Conservation (phyloP, 1,140 invertebrate genomes). For the Drosophila triauraria region DNA sequence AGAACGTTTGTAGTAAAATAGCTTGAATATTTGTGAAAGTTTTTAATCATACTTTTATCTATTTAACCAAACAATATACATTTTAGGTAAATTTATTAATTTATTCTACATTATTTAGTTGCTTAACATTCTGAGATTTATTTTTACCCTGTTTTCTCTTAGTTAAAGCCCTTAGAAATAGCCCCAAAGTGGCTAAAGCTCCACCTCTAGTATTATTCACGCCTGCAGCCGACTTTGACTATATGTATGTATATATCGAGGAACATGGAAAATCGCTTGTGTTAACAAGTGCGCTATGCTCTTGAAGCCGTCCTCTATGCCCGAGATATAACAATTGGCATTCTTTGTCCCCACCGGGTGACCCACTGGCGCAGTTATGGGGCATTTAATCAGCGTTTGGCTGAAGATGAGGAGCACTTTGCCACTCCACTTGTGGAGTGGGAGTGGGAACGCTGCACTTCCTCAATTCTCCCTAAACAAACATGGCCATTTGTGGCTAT, state of each 20-base stretch:
- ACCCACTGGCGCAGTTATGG: constrained; percentile 50
- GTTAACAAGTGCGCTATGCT: constrained; percentile 71
- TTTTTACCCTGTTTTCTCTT: not conserved
- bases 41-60: no score
- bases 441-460: constrained; percentile 53
- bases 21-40: not conserved
- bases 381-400: constrained; percentile 52
- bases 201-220: not conserved
- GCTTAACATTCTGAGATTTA: no score
- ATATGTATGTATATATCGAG: constrained; percentile 1
- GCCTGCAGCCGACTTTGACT: constrained; percentile 8
- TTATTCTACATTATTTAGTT: no score
- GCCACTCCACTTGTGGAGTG: constrained; percentile 24
- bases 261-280: constrained; percentile 76
- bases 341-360: constrained; percentile 45
- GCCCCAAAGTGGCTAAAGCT: not conserved
- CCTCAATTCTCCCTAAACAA: constrained; percentile 57
- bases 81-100: no score
- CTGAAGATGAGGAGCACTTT: constrained; percentile 42
- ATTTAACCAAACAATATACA: no score
- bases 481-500: constrained; percentile 61
- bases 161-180: not conserved
- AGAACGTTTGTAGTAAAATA: no score
- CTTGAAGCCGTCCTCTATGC: constrained; percentile 46
- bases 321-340: constrained; percentile 66